Evolutionary conservation across 2,888 invertebrate genomes (phyloP), one percentile per base, ranked within the genome.

Genomic region (Zygothrica quintamaculata): DNA sequence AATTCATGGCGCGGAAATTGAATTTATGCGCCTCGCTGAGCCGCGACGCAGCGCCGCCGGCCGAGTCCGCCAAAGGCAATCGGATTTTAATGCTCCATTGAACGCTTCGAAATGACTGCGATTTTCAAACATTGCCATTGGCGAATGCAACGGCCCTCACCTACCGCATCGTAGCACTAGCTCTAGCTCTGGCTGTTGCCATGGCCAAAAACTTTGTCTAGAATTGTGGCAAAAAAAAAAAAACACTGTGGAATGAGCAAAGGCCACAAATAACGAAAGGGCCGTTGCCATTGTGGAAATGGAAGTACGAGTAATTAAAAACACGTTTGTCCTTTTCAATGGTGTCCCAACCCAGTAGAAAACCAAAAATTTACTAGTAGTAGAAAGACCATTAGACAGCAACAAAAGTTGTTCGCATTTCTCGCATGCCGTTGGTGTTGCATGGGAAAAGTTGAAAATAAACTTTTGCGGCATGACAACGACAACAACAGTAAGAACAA

Each of bases 1-100:
- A 90, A 89, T 90, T 90, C 89, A 91, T 91, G 91, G 88, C 82
- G 89, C 90, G 89, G 90, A 90, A 91, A 90, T 84, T 69, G 80
- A 88, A 88, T 88, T 87, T 88, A 88, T 88, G 78, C 72, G 75
- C 62, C 68, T 74, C 73, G 77, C 64, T 73, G 74, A 67, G 66
- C 76, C 71, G 59, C 61, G 56, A 43, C 56, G 55, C 39, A 13
- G 36, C 16, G 57, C 61, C 56, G 51, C 42, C 62, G 77, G 74
- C 3, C 18, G 13, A 36, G 53, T 43, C 46, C 12, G 11, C 55
- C 59, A 62, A n/a, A 65, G 58, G 80, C 84, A 88, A 89, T 88
- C 82, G 84, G 73, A 76, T 87, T 88, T 80, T 81, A 82, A 87
- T 88, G 89, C 86, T 76, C 75, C 88, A 88, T 88, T 88, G 87